These are phyloP conservation scores for Pachycephala philippinensis DNA, from an alignment of 2,113 vertebrate genomes.

Conservation along the genomic window DNA sequence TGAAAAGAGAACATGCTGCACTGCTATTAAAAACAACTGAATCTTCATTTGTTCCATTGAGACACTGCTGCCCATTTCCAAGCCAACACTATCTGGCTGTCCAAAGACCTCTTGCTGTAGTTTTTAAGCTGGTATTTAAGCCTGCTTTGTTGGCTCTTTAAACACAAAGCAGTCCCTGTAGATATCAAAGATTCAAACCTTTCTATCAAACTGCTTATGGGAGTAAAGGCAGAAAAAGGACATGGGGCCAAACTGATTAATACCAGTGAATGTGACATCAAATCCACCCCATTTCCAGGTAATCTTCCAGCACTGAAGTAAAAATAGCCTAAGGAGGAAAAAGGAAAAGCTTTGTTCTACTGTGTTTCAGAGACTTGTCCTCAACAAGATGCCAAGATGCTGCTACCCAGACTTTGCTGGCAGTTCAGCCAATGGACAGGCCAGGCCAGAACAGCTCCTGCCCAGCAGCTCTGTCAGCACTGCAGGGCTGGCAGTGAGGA, in stretches of 20 bases:
- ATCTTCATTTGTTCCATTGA: not conserved
- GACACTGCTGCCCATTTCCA: not conserved
- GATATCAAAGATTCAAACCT: not conserved
- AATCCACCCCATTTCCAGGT: not conserved
- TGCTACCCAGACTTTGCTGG: not conserved
- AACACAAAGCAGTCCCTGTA: not conserved
- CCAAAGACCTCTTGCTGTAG: not conserved
- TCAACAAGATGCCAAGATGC: not conserved
- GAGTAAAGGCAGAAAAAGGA: not conserved
- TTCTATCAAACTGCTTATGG: not conserved
- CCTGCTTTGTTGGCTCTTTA: not conserved
- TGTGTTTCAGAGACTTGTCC: not conserved
- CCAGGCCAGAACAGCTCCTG: not conserved
- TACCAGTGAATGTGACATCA: not conserved
- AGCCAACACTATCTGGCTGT: not conserved
- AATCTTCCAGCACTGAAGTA: not conserved
- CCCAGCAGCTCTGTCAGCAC: not conserved
- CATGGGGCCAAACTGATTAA: not conserved
- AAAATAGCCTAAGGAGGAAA: not conserved
- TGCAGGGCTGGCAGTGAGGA: not conserved
- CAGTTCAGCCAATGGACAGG: not conserved
- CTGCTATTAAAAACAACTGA: slow-evolving; percentile 17
- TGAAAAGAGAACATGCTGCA: not conserved
- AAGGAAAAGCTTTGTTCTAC: not conserved
- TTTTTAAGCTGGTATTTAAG: not conserved